Evolutionary conservation across 2,888 invertebrate genomes (phyloP).

Genomic region (Diarsia mendica): DNA sequence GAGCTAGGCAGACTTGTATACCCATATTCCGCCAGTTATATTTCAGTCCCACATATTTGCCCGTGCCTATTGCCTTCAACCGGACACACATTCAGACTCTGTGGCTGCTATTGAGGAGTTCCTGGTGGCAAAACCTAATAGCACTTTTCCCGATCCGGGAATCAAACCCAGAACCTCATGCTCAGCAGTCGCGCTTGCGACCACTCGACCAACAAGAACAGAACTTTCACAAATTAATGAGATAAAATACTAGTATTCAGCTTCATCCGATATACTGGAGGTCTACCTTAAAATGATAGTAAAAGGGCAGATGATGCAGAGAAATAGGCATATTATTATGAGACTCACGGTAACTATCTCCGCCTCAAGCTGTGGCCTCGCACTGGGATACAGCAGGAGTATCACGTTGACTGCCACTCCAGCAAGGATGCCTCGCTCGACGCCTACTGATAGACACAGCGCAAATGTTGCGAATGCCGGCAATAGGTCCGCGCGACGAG

Average conservation of each 20-base stretch:
- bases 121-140: no score
- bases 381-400: slow-evolving; percentile 95
- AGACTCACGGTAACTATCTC: slow-evolving; percentile 92
- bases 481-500: slow-evolving; percentile 94
- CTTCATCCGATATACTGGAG: not conserved
- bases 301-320: not conserved
- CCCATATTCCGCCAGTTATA: no score
- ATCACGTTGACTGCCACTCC: slow-evolving; percentile 95
- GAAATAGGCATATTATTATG: no score
- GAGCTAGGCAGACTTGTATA: no score
- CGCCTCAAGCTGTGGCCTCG: slow-evolving; percentile 93
- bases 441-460: slow-evolving; percentile 94
- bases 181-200: no score
- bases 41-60: no score
- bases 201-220: not conserved
- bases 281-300: not conserved
- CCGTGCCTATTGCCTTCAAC: no score
- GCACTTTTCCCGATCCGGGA: no score
- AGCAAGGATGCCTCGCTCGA: slow-evolving; percentile 96
- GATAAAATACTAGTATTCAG: not conserved
- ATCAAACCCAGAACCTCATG: no score
- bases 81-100: no score
- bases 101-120: no score
- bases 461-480: slow-evolving; percentile 96
- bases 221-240: not conserved